Evolutionary conservation across 2,797 vertebrate genomes (phyloP).

Genomic region (Ciconia nigra): DNA sequence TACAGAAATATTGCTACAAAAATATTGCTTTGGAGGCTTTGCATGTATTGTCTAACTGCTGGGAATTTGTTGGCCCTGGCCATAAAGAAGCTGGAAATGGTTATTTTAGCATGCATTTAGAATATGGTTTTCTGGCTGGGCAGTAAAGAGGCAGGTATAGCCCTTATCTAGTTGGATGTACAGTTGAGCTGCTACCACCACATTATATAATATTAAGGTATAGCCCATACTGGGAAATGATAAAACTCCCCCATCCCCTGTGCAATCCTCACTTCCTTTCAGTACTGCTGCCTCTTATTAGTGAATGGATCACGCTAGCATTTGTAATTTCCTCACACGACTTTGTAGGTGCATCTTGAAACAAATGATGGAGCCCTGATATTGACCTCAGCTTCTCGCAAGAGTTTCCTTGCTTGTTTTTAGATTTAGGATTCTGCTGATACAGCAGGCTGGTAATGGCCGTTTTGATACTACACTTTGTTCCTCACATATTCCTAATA

Average conservation of each 20-base stretch:
- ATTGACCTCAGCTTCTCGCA: background rate
- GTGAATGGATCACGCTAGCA: background rate
- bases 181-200: background rate
- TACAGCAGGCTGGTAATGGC: background rate
- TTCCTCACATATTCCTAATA: background rate
- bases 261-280: background rate
- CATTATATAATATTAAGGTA: background rate
- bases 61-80: background rate
- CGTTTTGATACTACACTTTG: background rate
- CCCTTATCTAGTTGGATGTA: background rate
- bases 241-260: fast-evolving
- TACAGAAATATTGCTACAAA: background rate
- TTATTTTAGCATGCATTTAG: background rate
- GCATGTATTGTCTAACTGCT: background rate
- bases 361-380: background rate
- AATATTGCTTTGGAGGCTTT: background rate
- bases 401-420: background rate
- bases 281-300: background rate
- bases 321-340: background rate
- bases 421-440: background rate
- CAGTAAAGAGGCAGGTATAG: background rate
- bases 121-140: background rate
- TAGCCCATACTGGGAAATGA: background rate
- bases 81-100: background rate
- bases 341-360: background rate